These are phyloP conservation scores for Phycodurus eques DNA, from an alignment of 2,113 vertebrate species.

Conservation along the genomic window DNA sequence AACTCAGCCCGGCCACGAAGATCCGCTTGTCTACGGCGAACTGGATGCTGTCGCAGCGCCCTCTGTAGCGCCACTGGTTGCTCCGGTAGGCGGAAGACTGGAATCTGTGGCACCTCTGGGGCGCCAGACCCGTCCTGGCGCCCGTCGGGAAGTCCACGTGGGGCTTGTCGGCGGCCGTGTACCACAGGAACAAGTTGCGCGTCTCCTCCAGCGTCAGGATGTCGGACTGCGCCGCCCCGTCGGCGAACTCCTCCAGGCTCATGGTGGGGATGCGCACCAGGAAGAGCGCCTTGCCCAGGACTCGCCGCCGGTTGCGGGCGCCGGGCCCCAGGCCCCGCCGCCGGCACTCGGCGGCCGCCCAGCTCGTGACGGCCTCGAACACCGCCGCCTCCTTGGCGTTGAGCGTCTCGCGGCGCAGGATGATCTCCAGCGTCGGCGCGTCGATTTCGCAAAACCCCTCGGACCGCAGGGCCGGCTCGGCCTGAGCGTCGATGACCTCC, in stretches of 20 bases:
- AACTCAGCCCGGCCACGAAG: slow-evolving; percentile 88
- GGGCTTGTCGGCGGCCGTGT: slow-evolving; percentile 91
- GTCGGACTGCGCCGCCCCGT: slow-evolving; percentile 89
- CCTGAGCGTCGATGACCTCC: slow-evolving; percentile 97
- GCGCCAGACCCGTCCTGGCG: slow-evolving; percentile 80
- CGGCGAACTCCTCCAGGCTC: slow-evolving; percentile 93
- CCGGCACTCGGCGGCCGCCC: slow-evolving; percentile 90
- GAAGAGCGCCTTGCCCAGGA: slow-evolving; percentile 86
- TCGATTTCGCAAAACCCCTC: slow-evolving; percentile 96
- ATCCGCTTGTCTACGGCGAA: slow-evolving; percentile 92
- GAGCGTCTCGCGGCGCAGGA: slow-evolving; percentile 87
- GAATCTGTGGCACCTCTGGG: slow-evolving; percentile 90
- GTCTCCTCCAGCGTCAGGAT: slow-evolving; percentile 96
- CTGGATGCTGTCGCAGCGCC: slow-evolving; percentile 97
- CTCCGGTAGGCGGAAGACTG: slow-evolving; percentile 93
- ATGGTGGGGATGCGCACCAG: slow-evolving; percentile 89
- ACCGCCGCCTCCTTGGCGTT: slow-evolving; percentile 91
- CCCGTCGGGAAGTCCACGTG: slow-evolving; percentile 82
- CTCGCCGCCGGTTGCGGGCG: slow-evolving; percentile 79
- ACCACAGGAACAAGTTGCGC: slow-evolving; percentile 93
- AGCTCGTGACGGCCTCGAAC: slow-evolving; percentile 86
- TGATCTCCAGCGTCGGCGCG: slow-evolving; percentile 86
- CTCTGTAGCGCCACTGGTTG: slow-evolving; percentile 97
- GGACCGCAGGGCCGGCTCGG: slow-evolving; percentile 88
- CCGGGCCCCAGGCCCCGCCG: slow-evolving; percentile 78